Conservation (phyloP, 2,113 vertebrate genomes). For the Electrona antarctica region DNA sequence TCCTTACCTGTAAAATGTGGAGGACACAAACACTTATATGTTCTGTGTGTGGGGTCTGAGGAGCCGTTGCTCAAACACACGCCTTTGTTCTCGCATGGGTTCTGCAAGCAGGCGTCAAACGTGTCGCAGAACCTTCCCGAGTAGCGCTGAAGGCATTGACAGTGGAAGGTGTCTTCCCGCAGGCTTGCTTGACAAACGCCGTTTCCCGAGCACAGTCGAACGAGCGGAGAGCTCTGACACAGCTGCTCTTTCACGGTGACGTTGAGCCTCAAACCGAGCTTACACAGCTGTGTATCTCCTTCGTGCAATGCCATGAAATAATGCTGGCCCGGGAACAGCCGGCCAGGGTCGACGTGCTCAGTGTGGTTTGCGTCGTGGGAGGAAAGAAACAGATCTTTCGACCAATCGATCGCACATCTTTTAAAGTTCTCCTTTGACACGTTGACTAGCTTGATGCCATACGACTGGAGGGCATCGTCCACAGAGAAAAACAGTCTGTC, state of each 20-base stretch:
- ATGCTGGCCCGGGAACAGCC: constrained; percentile 79
- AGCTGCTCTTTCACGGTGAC: constrained; percentile 80
- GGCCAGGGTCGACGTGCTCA: constrained; percentile 73
- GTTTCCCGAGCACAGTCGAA: constrained; percentile 80
- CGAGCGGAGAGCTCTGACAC: constrained; percentile 73
- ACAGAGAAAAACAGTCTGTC: constrained; percentile 79
- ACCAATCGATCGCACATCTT: constrained; percentile 69
- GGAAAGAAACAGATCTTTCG: constrained; percentile 74
- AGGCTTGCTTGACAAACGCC: constrained; percentile 79
- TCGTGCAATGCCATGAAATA: constrained; percentile 81
- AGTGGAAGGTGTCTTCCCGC: constrained; percentile 78
- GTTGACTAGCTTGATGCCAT: constrained; percentile 81
- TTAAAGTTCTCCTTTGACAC: constrained; percentile 81
- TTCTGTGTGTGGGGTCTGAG: constrained; percentile 50
- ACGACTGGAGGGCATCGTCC: constrained; percentile 75
- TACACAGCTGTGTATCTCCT: constrained; percentile 71
- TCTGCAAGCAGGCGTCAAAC: constrained; percentile 74
- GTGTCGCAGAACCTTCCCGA: constrained; percentile 84
- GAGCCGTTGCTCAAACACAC: constrained; percentile 70
- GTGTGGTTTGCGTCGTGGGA: constrained; percentile 67
- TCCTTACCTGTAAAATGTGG: constrained; percentile 81
- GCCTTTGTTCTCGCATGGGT: constrained; percentile 80
- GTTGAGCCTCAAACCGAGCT: constrained; percentile 80
- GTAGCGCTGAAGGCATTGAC: constrained; percentile 77
- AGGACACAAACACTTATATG: constrained; percentile 78